phyloP scores from a whole-genome alignment of 2,888 invertebrate species.

The Lottia gigantea region DNA sequence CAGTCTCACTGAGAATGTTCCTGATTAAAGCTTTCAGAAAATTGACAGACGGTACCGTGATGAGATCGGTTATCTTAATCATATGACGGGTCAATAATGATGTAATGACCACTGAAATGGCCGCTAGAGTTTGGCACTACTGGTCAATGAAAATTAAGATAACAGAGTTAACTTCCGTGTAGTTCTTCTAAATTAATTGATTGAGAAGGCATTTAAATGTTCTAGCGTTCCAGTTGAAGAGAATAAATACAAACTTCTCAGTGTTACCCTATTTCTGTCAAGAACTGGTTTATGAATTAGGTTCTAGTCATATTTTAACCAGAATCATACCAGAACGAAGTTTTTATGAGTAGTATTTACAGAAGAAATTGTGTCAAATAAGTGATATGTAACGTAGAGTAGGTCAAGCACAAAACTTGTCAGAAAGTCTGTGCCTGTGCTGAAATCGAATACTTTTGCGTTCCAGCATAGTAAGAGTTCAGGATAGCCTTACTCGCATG shows the following conservation, averaged over 20 bases:
- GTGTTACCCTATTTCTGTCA: neutral
- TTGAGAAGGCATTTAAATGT: neutral
- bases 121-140: neutral
- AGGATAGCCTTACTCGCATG: too few species aligned
- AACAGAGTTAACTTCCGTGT: conserved; percentile 7
- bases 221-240: neutral
- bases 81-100: conserved; percentile 3
- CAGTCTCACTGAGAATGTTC: neutral
- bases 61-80: neutral
- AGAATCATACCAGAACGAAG: too few species aligned
- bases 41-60: neutral
- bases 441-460: too few species aligned
- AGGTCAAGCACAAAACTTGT: too few species aligned
- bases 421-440: too few species aligned
- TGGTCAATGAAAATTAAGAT: conserved; percentile 1
- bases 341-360: too few species aligned
- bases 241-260: neutral
- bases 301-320: too few species aligned
- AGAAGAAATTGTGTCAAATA: too few species aligned
- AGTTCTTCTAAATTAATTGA: neutral
- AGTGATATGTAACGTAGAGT: too few species aligned
- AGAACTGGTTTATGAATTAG: too few species aligned
- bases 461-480: too few species aligned
- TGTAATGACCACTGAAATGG: neutral
- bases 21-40: conserved; percentile 5